Conservation (phyloP, 2,797 vertebrate species). For the Eidolon dupreanum region DNA sequence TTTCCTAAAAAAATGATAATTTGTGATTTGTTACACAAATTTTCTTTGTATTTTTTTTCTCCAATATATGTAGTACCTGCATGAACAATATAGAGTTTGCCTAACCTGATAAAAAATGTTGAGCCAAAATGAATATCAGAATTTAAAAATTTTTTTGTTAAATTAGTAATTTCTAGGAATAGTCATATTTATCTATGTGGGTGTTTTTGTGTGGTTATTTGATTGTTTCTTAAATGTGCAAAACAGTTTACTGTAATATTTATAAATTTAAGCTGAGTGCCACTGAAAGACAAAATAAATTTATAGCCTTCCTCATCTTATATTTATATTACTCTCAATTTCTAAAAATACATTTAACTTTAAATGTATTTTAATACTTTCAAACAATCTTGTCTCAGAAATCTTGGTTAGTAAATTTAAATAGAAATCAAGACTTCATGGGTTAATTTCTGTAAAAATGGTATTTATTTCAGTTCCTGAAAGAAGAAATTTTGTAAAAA, state of each 20-base stretch:
- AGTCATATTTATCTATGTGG: background rate
- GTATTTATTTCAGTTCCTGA: background rate
- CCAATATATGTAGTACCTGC: background rate
- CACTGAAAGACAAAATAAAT: background rate
- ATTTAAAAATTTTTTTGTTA: background rate
- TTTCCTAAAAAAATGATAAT: background rate
- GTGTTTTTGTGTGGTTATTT: background rate
- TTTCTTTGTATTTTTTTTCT: background rate
- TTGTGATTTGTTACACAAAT: background rate
- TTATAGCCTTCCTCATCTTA: background rate
- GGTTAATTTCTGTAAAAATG: background rate
- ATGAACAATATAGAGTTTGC: background rate
- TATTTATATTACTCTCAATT: background rate
- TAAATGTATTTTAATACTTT: background rate
- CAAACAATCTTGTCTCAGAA: background rate
- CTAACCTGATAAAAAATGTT: background rate
- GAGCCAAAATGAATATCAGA: background rate
- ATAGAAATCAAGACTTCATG: background rate
- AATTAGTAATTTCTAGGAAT: background rate
- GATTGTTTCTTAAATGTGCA: background rate
- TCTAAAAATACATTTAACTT: background rate
- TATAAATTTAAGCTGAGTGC: background rate
- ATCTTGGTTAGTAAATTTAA: background rate
- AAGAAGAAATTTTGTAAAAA: background rate
- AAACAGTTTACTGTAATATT: background rate